Base-by-base conservation (phyloP, 1,140 invertebrate genomes). In the Agraylea sexmaculata region DNA sequence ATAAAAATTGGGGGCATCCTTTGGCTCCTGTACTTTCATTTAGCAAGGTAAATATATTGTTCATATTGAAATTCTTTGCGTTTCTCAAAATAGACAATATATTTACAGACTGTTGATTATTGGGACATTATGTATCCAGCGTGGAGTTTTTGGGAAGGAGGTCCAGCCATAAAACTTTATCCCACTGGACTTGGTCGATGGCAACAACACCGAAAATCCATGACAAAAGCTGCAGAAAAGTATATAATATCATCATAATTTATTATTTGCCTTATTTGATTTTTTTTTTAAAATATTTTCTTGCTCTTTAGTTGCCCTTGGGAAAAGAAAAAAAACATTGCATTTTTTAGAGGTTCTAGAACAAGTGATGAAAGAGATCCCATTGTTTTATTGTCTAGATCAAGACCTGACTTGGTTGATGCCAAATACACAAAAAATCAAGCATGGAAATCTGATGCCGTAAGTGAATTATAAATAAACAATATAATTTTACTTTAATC, bases 371-470 rank as follows among this genome's bases (percentile, higher is more conserved):
- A 97, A 59, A 66, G 93, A 44, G 93, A 98, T 66, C 73, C 84
- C 31, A 64, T 97, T n/a, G 67, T 98, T 39, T 61, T 90, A 27
- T 61, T 98, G 2, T 92, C 90, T 21, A 69, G 91, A 43, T 71
- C 73, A 28, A 58, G 75, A 29, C 80, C 87, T 11, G 68, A 87
- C 2, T 56, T 96, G 27, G 79, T 89, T 13, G 86, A 95, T 71
- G 93, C 92, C 6, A 74, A 86, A 45, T 97, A 95, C 59, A 97
- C 93, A 1, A 96, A 94, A 64, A 98, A 98, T 69, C 93, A 98
- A 70, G 92, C 92, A 1, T 98, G 92, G 92, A 94, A 89, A 61
- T 95, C 91, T 20, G 77, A 87, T 49, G 71, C 73, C 42, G 81
- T 83, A 69, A 60, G 54, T 55, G 36, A n/a, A n/a, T n/a, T n/a